Base-by-base conservation (phyloP, 2,113 vertebrate species). In the Clupea harengus region DNA sequence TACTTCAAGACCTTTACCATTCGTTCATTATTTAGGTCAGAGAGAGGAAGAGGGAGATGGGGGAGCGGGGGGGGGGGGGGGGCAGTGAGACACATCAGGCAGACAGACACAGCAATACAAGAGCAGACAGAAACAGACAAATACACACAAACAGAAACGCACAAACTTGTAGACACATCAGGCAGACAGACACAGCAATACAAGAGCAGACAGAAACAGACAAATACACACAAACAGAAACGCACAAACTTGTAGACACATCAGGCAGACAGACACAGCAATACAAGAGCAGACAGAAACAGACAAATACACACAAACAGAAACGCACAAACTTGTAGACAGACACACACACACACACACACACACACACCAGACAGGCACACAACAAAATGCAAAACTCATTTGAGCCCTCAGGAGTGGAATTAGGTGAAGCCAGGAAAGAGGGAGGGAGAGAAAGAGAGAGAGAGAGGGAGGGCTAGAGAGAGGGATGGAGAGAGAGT, bases 1-100 rank as follows among this genome's bases (percentile, higher is more conserved):
- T 86, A 88, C 87, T 91, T 88, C 88, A 87, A 93, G 91, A 91
- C 91, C 88, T 92, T 92, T 90, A 91, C 91, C 90, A 85, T 88
- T 91, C 85, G 88, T 92, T 90, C 89, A 94, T 94, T 93, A 93
- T 90, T 91, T 87, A 91, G 85, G 85, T 88, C 87, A 90, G 90
- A 90, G 75, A 80, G 80, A 72, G 89, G 89, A 89, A 85, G 80
- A 85, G 50, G 83, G 60, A 44, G 60, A 64, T 6, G 13, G 64
- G 4, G 11, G 13, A 45, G 5, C 10, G 10, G 6, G 13, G 64
- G 4, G 11, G 13, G n/a, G 5, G 22, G 10, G 6, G 28, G 22
- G 54, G 46, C 17, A 46, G 54, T 22, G 57, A 64, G 60, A 22
- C n/a, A 25, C 10, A 72, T 28, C n/a, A 32, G 64, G 64, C 64